Evolutionary conservation across 2,797 vertebrate species (phyloP).

Genomic region (Neosalanx taihuensis): DNA sequence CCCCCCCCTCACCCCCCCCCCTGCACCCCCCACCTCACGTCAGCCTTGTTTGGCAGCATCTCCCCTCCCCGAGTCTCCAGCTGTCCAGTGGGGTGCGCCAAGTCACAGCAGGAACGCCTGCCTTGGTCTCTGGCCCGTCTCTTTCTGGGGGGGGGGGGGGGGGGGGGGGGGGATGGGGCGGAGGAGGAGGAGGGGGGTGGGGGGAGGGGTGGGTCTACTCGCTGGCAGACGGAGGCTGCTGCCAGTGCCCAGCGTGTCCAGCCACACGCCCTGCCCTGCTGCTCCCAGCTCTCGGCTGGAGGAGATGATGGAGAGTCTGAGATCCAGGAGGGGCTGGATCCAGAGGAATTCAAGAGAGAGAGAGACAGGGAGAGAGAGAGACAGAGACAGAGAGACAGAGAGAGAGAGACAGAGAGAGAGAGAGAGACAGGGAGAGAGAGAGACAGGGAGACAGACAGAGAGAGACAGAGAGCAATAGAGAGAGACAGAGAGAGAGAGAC

Average conservation of each 20-base stretch:
- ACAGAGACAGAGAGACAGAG: constrained; percentile 53
- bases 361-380: constrained; percentile 24
- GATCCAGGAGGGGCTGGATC: constrained; percentile 69
- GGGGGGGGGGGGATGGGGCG: constrained; percentile 30
- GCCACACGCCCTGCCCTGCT: constrained; percentile 80
- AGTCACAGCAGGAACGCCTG: constrained; percentile 94
- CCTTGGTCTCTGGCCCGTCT: constrained; percentile 75
- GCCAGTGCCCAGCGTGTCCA: constrained; percentile 83
- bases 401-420: constrained; percentile 55
- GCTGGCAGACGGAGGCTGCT: constrained; percentile 83
- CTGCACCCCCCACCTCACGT: constrained; percentile 64
- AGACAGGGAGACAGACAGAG: constrained; percentile 49
- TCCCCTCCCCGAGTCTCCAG: constrained; percentile 86
- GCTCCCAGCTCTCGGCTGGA: constrained; percentile 83
- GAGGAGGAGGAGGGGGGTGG: constrained; percentile 42
- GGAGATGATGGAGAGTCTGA: constrained; percentile 78
- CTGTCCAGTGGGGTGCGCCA: constrained; percentile 93
- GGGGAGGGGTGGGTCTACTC: constrained; percentile 41
- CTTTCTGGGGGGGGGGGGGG: constrained; percentile 63
- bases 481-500: constrained; percentile 56
- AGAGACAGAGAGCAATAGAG: constrained; percentile 27
- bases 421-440: constrained; percentile 53
- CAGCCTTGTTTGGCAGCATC: constrained; percentile 81
- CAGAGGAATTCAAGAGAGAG: constrained; percentile 73
- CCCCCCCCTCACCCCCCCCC: constrained; percentile 48